Evolutionary conservation across 1,140 invertebrate species (phyloP).

Genomic region (Babylonia areolata): DNA sequence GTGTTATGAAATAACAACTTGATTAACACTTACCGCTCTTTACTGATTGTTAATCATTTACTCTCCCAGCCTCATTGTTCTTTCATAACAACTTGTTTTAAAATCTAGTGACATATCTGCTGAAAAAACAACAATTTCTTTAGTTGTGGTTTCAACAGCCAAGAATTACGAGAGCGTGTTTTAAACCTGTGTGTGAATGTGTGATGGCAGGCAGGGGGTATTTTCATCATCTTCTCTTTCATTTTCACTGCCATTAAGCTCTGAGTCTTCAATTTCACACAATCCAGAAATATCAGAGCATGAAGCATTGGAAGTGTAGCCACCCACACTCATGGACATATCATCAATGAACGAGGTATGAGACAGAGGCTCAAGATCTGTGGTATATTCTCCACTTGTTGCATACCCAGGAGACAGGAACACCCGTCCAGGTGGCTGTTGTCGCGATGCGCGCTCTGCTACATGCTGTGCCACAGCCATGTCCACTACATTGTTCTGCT

Average conservation of each 20-base stretch:
- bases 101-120: no score
- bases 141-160: not conserved
- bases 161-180: not conserved
- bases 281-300: conserved; percentile 88
- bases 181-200: conserved; percentile 59
- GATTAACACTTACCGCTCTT: no score
- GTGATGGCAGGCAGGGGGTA: conserved; percentile 41
- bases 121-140: no score
- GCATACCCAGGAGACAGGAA: conserved; percentile 56
- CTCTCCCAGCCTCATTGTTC: no score
- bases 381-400: conserved; percentile 62
- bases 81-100: no score
- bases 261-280: conserved; percentile 91
- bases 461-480: conserved; percentile 51
- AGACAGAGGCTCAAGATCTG: conserved; percentile 55
- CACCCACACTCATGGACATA: conserved; percentile 83
- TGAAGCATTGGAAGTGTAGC: conserved; percentile 80
- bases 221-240: conserved; percentile 55
- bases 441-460: conserved; percentile 47
- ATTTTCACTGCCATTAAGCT: conserved; percentile 68
- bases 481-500: conserved; percentile 41
- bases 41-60: no score
- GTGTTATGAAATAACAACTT: no score
- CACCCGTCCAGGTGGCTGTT: conserved; percentile 46
- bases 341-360: conserved; percentile 79